Conservation (phyloP, 2,797 vertebrate genomes). For the Geotrypetes seraphini region DNA sequence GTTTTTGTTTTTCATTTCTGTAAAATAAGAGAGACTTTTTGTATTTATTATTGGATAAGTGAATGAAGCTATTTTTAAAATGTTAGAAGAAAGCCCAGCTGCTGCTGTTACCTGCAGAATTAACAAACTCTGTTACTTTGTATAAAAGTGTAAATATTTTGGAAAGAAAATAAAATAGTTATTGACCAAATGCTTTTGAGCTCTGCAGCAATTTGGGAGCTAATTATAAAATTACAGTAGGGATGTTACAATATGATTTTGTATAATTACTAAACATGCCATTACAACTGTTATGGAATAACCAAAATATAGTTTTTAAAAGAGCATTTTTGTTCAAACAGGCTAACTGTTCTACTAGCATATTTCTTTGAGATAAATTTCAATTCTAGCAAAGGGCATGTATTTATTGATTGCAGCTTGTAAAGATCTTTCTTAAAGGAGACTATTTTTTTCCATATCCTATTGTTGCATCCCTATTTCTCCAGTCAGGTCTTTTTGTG, state of each 20-base stretch:
- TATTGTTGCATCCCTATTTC: constrained; percentile 81
- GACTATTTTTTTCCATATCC: constrained; percentile 51
- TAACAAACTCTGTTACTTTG: constrained; percentile 97
- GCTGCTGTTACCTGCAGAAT: constrained; percentile 91
- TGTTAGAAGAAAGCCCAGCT: constrained; percentile 88
- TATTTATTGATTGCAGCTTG: constrained; percentile 37
- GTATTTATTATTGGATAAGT: constrained; percentile 99
- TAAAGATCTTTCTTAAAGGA: constrained; percentile 44
- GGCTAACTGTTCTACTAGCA: constrained; percentile 30
- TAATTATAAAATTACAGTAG: constrained; percentile 68
- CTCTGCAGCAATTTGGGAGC: constrained; percentile 85
- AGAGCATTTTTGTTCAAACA: constrained; percentile 37
- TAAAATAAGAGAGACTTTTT: constrained; percentile 98
- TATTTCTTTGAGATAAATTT: constrained; percentile 36
- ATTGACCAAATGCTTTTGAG: constrained; percentile 99
- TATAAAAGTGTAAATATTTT: constrained; percentile 96
- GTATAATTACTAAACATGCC: constrained; percentile 29
- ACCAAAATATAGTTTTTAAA: constrained; percentile 49
- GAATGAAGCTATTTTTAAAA: constrained; percentile 98
- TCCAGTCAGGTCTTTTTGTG: constrained; percentile 87
- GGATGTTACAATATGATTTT: constrained; percentile 80
- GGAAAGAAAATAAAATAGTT: constrained; percentile 85
- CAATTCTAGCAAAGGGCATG: constrained; percentile 20
- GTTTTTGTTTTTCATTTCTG: constrained; percentile 87
- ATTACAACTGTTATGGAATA: constrained; percentile 25